Base-by-base conservation (phyloP, 2,888 invertebrate genomes). In the Cosmia pyralina region DNA sequence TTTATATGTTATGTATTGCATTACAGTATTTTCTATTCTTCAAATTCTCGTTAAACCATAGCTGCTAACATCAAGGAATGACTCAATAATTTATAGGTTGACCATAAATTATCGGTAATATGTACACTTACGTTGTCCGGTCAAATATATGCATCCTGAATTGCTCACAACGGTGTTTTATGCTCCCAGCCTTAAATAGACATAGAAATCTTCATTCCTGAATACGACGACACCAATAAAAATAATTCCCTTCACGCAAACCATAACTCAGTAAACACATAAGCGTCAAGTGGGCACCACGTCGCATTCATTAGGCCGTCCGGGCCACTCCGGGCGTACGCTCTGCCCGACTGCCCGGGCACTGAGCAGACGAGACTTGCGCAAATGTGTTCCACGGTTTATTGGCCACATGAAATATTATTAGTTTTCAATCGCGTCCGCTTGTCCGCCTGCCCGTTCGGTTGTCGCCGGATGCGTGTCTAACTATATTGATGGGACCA, bases 401-500 rank as follows among this genome's bases (percentile, higher is more conserved):
- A 91, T 90, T 88, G 82, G 87, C 81, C 79, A 85, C 85, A 92
- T 92, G 91, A 92, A 92, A 91, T 93, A 93, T 93, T 90, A 92
- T 93, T 92, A 92, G 92, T 93, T 93, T 92, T 90, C 90, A 91
- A 92, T 91, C 90, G 91, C 91, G 90, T 92, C 92, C 92, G 93
- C 91, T 90, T 92, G 92, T 91, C 90, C 89, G 87, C 77, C 88
- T 88, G 88, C 90, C 90, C 89, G 86, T 85, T 89, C 86, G 88
- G 88, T 90, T 92, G 93, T 93, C 93, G 87, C 93, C 94, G 94
- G 94, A 94, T 94, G 93, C 90, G 85, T 89, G 91, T 92, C 92
- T 88, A 91, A 91, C 90, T 88, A 92, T 92, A 94, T 95, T 94
- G 93, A 95, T 94, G 92, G 93, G 90, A 91, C 92, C 92, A 92